These are phyloP conservation scores for Ormyrus nitidulus DNA, from an alignment of 2,888 invertebrate species.

Conservation along the genomic window DNA sequence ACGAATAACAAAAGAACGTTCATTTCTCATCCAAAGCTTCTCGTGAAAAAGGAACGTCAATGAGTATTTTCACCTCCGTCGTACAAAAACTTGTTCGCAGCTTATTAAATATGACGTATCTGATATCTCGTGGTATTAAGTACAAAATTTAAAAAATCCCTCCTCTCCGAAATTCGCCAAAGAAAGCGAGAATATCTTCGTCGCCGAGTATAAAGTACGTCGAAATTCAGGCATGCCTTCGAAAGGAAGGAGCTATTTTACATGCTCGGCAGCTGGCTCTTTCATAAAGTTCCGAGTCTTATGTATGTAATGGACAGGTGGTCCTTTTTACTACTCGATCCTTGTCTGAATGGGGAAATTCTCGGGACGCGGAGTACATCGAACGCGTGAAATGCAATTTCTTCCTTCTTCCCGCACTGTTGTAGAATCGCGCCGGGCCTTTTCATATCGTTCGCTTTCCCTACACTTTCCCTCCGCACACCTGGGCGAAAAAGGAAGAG, in stretches of 20 bases:
- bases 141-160: conserved; percentile 52
- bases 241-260: conserved; percentile 33
- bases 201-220: not conserved
- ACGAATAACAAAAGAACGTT: not conserved
- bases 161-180: not conserved
- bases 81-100: not conserved
- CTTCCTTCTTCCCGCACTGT: not conserved
- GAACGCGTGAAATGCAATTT: conserved; percentile 51
- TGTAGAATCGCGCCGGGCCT: conserved; percentile 31
- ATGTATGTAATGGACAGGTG: conserved; percentile 46
- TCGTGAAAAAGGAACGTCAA: not conserved
- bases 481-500: conserved; percentile 1
- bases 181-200: not conserved
- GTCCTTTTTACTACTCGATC: conserved; percentile 20
- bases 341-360: conserved; percentile 5
- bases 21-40: not conserved
- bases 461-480: not conserved
- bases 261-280: conserved; percentile 41
- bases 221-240: conserved; percentile 11
- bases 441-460: conserved; percentile 46
- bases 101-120: conserved; percentile 2
- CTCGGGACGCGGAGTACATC: conserved; percentile 18
- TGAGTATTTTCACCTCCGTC: not conserved
- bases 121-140: conserved; percentile 41
- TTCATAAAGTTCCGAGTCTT: conserved; percentile 36